Conservation (phyloP, 1,140 invertebrate genomes). For the Papilio dardanus region DNA sequence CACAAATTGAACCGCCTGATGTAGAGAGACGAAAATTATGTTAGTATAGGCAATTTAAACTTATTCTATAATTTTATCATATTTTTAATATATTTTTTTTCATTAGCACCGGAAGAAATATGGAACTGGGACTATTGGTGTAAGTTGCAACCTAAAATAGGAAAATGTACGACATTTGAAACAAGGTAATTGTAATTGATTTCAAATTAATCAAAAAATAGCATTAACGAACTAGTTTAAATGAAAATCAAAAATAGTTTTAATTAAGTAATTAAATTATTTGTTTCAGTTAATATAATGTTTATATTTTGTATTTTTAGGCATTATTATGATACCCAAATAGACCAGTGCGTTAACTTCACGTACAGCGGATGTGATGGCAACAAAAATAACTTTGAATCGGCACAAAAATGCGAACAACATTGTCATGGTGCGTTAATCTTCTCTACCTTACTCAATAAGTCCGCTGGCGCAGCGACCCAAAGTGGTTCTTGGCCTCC, state of each 20-base stretch:
- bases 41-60: not conserved
- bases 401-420: slow-evolving; percentile 26
- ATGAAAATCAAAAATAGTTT: not conserved
- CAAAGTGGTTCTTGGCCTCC: too few species aligned
- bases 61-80: not conserved
- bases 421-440: not conserved
- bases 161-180: not conserved
- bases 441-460: not conserved
- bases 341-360: slow-evolving; percentile 38
- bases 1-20: not conserved
- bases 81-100: not conserved
- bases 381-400: slow-evolving; percentile 43
- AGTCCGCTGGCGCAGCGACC: too few species aligned
- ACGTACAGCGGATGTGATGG: slow-evolving; percentile 40
- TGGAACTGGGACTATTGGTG: slow-evolving; percentile 35
- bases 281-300: too few species aligned
- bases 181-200: not conserved
- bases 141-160: slow-evolving; percentile 11
- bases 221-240: too few species aligned
- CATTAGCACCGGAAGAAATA: not conserved
- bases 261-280: too few species aligned
- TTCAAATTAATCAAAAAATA: not conserved
- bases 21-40: not conserved
- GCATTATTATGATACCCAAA: slow-evolving; percentile 42
- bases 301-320: slow-evolving; percentile 35